Evolutionary conservation across 2,113 vertebrate species (phyloP).

Genomic region (Ammodytes dubius): DNA sequence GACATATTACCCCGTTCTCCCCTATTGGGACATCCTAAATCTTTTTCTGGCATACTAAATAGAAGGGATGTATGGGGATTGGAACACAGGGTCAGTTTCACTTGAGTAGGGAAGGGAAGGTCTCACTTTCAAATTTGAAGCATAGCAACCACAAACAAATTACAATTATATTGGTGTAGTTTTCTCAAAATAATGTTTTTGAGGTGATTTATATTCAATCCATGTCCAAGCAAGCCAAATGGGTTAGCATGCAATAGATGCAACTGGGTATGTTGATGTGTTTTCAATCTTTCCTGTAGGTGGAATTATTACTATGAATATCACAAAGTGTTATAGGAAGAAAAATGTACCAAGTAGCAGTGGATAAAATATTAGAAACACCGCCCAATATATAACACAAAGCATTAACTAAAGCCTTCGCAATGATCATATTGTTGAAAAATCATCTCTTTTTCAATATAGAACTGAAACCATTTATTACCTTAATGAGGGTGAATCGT

Average conservation of each 20-base stretch:
- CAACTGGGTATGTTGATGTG: no score
- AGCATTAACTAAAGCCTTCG: neutral
- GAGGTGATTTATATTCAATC: no score
- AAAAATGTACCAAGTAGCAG: no score
- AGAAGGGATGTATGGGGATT: no score
- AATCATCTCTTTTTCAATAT: neutral
- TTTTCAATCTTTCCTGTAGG: no score
- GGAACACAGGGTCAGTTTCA: neutral
- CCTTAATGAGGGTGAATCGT: neutral
- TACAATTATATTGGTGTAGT: no score
- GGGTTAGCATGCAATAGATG: neutral
- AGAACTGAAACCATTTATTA: neutral
- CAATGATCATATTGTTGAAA: neutral
- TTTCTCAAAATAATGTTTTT: no score
- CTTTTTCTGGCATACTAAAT: no score
- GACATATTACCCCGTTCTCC: no score
- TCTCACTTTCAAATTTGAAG: neutral
- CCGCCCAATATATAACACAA: neutral
- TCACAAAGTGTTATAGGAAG: neutral
- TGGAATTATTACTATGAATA: neutral
- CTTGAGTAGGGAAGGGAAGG: neutral
- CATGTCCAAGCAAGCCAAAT: neutral
- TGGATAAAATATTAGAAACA: neutral
- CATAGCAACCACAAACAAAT: neutral
- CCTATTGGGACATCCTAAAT: no score